These are phyloP conservation scores for Aleiodes leptofemur DNA, from an alignment of 2,888 invertebrate species.

Conservation along the genomic window DNA sequence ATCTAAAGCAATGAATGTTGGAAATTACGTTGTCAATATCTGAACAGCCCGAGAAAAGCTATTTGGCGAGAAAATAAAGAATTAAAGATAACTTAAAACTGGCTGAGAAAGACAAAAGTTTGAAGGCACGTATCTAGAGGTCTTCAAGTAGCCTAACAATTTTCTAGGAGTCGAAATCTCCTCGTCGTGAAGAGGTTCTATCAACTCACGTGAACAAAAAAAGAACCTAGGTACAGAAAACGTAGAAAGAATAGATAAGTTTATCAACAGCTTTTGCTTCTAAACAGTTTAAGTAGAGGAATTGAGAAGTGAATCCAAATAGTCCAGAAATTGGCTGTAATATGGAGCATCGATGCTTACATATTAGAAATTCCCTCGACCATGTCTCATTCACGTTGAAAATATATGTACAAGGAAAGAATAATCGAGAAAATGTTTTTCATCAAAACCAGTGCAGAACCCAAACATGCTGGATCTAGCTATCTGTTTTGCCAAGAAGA, in stretches of 20 bases:
- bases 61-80: not conserved
- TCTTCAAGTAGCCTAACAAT: conserved; percentile 25
- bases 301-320: conserved; percentile 7
- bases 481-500: no score
- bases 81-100: not conserved
- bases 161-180: conserved; percentile 18
- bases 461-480: no score
- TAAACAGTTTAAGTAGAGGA: conserved; percentile 19
- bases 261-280: conserved; percentile 2
- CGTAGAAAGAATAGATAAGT: conserved; percentile 24
- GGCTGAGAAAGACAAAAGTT: conserved; percentile 9
- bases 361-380: no score
- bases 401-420: no score
- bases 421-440: no score
- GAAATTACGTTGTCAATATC: no score
- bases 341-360: no score
- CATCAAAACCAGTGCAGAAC: no score
- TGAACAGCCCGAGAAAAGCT: not conserved
- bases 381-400: no score
- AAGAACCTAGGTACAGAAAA: conserved; percentile 3
- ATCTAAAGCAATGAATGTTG: not conserved
- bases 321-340: no score
- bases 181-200: not conserved
- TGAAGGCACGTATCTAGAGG: conserved; percentile 18
- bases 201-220: not conserved